Conservation (phyloP, 2,888 invertebrate species). For the Rhagonycha lutea region DNA sequence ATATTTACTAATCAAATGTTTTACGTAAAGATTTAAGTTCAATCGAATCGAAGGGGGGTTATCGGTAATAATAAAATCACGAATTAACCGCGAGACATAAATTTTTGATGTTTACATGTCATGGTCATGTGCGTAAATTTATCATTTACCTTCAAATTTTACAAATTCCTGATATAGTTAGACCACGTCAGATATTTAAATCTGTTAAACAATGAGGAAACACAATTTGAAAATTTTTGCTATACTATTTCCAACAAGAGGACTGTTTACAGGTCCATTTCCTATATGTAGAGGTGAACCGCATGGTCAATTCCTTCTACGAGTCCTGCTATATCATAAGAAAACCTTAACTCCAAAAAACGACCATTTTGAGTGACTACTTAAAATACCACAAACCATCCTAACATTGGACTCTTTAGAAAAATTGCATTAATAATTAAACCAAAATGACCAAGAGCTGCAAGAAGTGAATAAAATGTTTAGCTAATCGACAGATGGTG, state of each 20-base stretch:
- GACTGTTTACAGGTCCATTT: too few relatives aligned
- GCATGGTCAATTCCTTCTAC: too few relatives aligned
- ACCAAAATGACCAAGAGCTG: neutral
- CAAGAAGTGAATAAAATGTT: neutral
- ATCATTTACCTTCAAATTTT: neutral
- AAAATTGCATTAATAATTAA: neutral
- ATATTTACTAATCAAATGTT: neutral
- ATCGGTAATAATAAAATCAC: neutral
- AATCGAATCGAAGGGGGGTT: neutral
- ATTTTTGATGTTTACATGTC: neutral
- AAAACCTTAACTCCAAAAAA: too few relatives aligned
- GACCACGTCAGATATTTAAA: too few relatives aligned
- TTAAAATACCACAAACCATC: too few relatives aligned
- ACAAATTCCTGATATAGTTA: neutral
- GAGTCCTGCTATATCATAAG: too few relatives aligned
- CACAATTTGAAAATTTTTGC: too few relatives aligned
- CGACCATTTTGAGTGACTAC: too few relatives aligned
- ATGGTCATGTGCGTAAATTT: neutral
- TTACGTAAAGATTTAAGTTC: neutral
- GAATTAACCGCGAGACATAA: neutral
- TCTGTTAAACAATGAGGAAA: neutral
- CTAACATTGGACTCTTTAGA: too few relatives aligned
- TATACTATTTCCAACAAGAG: too few relatives aligned
- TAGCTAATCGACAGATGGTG: neutral
- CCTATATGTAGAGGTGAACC: too few relatives aligned